phyloP scores from a whole-genome alignment of 1,140 invertebrate genomes.

The Armadillidium nasatum region DNA sequence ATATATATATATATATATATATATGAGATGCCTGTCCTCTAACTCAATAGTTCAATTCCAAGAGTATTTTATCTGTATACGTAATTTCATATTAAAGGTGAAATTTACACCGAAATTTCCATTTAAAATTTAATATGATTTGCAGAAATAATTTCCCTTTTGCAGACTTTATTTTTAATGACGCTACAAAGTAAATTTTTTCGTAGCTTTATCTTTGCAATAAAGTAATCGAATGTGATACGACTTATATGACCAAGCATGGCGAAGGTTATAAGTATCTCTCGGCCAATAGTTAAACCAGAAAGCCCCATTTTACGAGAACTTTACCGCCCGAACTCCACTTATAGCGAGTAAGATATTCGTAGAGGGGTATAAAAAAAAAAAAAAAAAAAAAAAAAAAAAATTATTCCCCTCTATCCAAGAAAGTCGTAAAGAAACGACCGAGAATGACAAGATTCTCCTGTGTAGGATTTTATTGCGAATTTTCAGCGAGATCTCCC shows the following conservation, averaged over 20 bases:
- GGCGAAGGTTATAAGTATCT: not conserved
- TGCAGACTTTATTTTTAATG: not conserved
- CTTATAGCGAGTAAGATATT: not conserved
- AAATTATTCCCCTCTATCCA: not conserved
- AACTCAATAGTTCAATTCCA: not conserved
- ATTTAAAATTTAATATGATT: not conserved
- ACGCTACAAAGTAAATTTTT: not conserved
- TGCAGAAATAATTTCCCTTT: slow-evolving; percentile 1
- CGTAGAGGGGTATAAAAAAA: not conserved
- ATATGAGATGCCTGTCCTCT: not conserved
- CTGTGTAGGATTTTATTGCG: not conserved
- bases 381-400: not conserved
- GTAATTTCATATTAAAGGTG: too few relatives aligned
- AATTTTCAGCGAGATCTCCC: not conserved
- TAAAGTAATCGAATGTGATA: not conserved
- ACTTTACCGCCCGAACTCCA: not conserved
- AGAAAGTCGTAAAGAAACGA: not conserved
- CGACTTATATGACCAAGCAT: slow-evolving; percentile 4
- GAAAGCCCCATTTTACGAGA: not conserved
- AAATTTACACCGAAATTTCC: too few relatives aligned
- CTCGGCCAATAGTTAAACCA: not conserved
- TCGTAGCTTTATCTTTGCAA: not conserved
- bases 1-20: slow-evolving; percentile 15
- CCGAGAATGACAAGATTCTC: not conserved
- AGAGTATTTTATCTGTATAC: not conserved